Evolutionary conservation across 2,113 vertebrate genomes (phyloP).

Genomic region (Corynorhinus townsendii): DNA sequence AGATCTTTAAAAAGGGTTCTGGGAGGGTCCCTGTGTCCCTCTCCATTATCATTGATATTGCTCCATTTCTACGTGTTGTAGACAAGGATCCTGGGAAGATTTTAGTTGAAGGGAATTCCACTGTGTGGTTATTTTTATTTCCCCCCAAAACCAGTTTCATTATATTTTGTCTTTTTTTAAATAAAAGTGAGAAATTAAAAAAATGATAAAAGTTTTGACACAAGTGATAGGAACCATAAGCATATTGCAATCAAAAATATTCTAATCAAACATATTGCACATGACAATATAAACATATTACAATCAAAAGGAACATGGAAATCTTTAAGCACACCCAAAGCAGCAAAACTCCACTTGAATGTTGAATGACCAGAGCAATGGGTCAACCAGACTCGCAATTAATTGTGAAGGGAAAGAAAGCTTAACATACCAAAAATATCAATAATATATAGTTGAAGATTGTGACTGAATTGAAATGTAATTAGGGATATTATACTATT

Average conservation of each 20-base stretch:
- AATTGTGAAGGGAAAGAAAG: slow-evolving; percentile 23
- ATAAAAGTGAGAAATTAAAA: not conserved
- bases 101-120: not conserved
- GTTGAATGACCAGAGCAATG: not conserved
- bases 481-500: not conserved
- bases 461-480: not conserved
- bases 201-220: not conserved
- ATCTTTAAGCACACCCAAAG: not conserved
- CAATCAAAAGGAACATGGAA: slow-evolving; percentile 13
- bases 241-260: not conserved
- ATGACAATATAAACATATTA: not conserved
- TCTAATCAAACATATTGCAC: not conserved
- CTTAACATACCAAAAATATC: not conserved
- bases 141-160: not conserved
- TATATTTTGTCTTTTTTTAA: not conserved
- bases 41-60: not conserved
- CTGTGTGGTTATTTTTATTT: not conserved
- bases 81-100: not conserved
- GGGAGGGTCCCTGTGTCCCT: not conserved
- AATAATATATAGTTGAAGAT: not conserved
- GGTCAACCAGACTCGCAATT: not conserved
- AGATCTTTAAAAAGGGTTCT: not conserved
- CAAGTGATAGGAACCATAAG: not conserved
- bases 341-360: not conserved
- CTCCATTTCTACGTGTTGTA: not conserved